Conservation (phyloP, 2,888 invertebrate genomes). For the Aphelenchoides bicaudatus region DNA sequence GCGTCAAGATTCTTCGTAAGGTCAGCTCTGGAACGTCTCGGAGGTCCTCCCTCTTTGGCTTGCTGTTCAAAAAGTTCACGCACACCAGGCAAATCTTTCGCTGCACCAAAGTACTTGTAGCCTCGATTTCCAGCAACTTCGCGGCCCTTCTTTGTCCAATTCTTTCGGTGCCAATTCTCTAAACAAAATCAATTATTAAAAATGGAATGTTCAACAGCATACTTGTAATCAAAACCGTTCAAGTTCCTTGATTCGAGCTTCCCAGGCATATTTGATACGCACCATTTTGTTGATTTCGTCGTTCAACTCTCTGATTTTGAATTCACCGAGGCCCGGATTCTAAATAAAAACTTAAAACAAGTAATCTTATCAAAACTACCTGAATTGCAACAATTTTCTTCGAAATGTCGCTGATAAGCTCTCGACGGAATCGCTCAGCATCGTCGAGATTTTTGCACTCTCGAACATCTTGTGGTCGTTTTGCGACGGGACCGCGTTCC, state of each 20-base stretch:
- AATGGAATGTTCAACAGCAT: constrained; percentile 2
- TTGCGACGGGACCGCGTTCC: constrained; percentile 59
- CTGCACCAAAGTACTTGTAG: constrained; percentile 73
- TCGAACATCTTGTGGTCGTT: constrained; percentile 63
- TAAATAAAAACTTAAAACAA: too few species aligned
- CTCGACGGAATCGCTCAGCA: constrained; percentile 77
- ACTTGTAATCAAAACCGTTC: constrained; percentile 80
- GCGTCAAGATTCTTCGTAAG: constrained; percentile 97
- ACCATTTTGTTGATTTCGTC: constrained; percentile 98
- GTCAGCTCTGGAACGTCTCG: constrained; percentile 75
- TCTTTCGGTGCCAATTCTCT: constrained; percentile 57
- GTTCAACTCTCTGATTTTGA: constrained; percentile 91
- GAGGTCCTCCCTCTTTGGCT: constrained; percentile 36
- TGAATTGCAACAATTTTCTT: constrained; percentile 98
- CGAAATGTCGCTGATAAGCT: constrained; percentile 92
- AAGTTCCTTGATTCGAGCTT: constrained; percentile 86
- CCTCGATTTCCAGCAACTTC: constrained; percentile 97
- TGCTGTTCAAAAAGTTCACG: constrained; percentile 81
- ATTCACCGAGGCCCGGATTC: constrained; percentile 76
- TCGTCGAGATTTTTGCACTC: constrained; percentile 86
- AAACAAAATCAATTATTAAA: constrained; percentile 63
- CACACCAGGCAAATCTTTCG: constrained; percentile 86
- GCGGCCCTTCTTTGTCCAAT: constrained; percentile 86
- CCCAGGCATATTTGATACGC: constrained; percentile 79
- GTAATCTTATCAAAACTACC: too few species aligned